Percentiles rank a stretch among this genome's conserved stretches.
Evolutionary conservation across 2,797 vertebrate species (phyloP).

Genomic region (Danio albolineatus): DNA sequence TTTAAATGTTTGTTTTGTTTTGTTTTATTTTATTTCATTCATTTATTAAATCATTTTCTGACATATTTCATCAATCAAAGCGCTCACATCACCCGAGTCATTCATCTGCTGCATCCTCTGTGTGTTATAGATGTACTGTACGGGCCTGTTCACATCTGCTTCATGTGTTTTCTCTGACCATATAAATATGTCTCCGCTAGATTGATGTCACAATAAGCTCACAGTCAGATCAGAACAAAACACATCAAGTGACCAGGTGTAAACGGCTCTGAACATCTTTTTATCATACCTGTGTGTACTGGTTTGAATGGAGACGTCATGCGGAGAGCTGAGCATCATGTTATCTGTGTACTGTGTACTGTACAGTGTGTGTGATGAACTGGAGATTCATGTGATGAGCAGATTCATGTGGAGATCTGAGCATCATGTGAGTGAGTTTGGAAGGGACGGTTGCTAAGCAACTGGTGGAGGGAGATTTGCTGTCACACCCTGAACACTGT

Average conservation of each 20-base stretch:
- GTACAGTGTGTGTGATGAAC: conserved; percentile 9
- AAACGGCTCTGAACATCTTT: background rate
- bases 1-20: too few relatives aligned
- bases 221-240: too few relatives aligned
- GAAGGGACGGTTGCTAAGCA: conserved; percentile 76
- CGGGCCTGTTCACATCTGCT: too few relatives aligned
- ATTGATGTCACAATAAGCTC: too few relatives aligned
- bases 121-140: too few relatives aligned
- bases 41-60: background rate
- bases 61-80: conserved; percentile 8
- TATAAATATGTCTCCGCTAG: too few relatives aligned
- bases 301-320: too few relatives aligned
- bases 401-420: conserved; percentile 57
- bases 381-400: conserved; percentile 55
- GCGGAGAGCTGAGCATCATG: too few relatives aligned
- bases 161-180: too few relatives aligned
- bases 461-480: conserved; percentile 72
- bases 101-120: conserved; percentile 38
- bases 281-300: background rate
- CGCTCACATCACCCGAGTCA: conserved; percentile 17
- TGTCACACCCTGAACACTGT: conserved; percentile 61
- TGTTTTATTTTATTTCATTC: too few relatives aligned
- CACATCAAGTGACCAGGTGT: too few relatives aligned
- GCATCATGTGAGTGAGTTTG: conserved; percentile 65
- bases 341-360: background rate